Percentiles rank a stretch among this genome's conserved stretches.
These are phyloP conservation scores for Macroglossus sobrinus DNA, from an alignment of 2,113 vertebrate genomes.

Conservation along the genomic window DNA sequence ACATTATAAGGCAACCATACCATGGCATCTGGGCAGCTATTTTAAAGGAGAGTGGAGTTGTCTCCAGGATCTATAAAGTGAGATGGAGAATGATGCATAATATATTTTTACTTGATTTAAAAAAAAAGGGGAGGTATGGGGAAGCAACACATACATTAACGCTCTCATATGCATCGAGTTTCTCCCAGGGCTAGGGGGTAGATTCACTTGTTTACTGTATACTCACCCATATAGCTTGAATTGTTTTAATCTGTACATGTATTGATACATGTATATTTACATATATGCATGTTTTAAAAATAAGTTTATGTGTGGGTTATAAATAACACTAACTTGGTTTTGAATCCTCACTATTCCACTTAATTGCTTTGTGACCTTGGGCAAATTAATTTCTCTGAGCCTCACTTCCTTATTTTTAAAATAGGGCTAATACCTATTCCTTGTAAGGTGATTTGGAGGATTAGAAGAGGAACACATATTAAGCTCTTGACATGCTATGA, in stretches of 20 bases:
- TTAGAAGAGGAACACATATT: neutral
- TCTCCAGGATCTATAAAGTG: neutral
- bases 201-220: neutral
- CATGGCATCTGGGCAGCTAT: neutral
- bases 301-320: neutral
- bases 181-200: neutral
- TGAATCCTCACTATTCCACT: neutral
- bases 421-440: neutral
- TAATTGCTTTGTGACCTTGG: neutral
- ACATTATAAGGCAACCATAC: neutral
- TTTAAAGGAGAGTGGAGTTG: neutral
- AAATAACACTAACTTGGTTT: constrained; percentile 27
- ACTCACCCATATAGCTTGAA: neutral
- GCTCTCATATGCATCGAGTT: neutral
- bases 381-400: constrained; percentile 1
- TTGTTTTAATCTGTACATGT: neutral
- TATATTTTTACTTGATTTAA: neutral
- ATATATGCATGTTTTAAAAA: neutral
- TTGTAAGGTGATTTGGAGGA: constrained; percentile 4
- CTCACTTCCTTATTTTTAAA: constrained; percentile 21
- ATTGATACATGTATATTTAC: neutral
- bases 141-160: neutral
- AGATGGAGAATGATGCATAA: neutral
- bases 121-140: neutral
- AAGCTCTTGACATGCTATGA: neutral